These are phyloP conservation scores for Cranoglanis bouderius DNA, from an alignment of 2,113 vertebrate genomes.

Conservation along the genomic window DNA sequence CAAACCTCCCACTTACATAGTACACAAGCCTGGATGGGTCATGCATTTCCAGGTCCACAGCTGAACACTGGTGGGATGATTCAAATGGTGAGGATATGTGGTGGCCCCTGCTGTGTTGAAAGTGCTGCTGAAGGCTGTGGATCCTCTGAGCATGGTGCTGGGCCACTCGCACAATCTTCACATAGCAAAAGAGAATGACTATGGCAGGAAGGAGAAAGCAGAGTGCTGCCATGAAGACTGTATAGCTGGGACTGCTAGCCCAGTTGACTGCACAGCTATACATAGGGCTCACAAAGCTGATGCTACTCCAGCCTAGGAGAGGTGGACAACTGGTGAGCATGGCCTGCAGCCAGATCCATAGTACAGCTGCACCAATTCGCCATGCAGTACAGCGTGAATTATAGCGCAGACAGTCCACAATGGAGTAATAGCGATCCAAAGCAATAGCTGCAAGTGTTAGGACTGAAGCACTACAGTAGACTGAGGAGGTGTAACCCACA, in stretches of 20 bases:
- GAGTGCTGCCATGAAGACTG: slow-evolving; percentile 63
- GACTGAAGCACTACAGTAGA: slow-evolving; percentile 80
- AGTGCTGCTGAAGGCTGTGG: slow-evolving; percentile 73
- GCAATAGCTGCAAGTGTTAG: slow-evolving; percentile 79
- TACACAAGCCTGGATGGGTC: slow-evolving; percentile 68
- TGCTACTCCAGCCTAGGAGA: slow-evolving; percentile 75
- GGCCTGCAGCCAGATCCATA: slow-evolving; percentile 83
- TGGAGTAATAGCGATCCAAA: slow-evolving; percentile 79
- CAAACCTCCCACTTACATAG: slow-evolving; percentile 69
- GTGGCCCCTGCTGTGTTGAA: slow-evolving; percentile 64
- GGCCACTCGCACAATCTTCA: slow-evolving; percentile 76
- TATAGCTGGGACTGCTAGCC: slow-evolving; percentile 76
- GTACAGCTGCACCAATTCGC: slow-evolving; percentile 67
- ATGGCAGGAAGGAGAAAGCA: slow-evolving; percentile 73
- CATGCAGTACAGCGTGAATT: slow-evolving; percentile 73
- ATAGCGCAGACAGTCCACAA: slow-evolving; percentile 79
- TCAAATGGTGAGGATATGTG: background rate
- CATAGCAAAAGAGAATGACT: slow-evolving; percentile 79
- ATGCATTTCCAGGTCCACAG: slow-evolving; percentile 50
- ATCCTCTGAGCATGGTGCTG: slow-evolving; percentile 75
- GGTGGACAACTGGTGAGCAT: slow-evolving; percentile 75
- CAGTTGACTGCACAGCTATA: slow-evolving; percentile 75
- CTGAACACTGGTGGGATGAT: slow-evolving; percentile 34
- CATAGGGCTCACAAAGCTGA: slow-evolving; percentile 71
- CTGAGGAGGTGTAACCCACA: slow-evolving; percentile 80